Conservation (phyloP, 1,140 invertebrate species). For the Hypsibius dujardini region DNA sequence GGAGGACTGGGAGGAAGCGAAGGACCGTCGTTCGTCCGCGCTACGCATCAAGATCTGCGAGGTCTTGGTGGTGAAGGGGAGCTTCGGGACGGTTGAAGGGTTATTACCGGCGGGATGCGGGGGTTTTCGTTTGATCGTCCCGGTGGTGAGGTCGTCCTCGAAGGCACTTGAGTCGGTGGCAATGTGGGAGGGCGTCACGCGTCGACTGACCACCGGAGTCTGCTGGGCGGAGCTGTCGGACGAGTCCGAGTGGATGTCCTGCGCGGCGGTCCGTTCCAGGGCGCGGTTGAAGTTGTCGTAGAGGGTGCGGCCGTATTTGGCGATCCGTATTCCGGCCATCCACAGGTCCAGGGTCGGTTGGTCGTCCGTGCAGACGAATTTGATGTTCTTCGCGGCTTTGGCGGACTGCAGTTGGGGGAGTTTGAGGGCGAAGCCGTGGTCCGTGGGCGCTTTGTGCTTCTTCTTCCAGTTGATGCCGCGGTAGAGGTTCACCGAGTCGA, state of each 20-base stretch:
- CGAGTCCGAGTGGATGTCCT: not conserved
- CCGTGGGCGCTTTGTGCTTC: slow-evolving; percentile 89
- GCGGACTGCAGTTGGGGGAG: slow-evolving; percentile 28
- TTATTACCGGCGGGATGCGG: not conserved
- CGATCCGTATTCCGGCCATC: slow-evolving; percentile 82
- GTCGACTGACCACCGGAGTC: slow-evolving; percentile 29
- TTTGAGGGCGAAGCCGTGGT: slow-evolving; percentile 86
- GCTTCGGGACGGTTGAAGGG: slow-evolving; percentile 21
- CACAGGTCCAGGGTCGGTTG: slow-evolving; percentile 62
- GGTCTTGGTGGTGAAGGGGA: slow-evolving; percentile 14
- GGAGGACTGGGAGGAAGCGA: not conserved
- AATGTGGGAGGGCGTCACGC: slow-evolving; percentile 21
- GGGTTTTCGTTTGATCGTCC: slow-evolving; percentile 30
- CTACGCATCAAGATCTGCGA: slow-evolving; percentile 12
- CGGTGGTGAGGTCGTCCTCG: slow-evolving; percentile 31
- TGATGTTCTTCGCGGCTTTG: slow-evolving; percentile 78
- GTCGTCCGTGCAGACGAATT: slow-evolving; percentile 90
- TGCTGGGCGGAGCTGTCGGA: slow-evolving; percentile 22
- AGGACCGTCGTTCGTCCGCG: slow-evolving; percentile 14
- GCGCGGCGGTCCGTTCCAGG: not conserved
- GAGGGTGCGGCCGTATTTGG: slow-evolving; percentile 46
- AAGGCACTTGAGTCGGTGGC: slow-evolving; percentile 32
- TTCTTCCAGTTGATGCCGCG: slow-evolving; percentile 87
- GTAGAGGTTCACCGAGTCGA: slow-evolving; percentile 62
- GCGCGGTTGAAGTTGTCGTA: not conserved